A percentile compares a stretch with the other conserved stretches of the same genome.
Evolutionary conservation across 30 jellyfish, hydroid and myxozoan genomes (phyloP).

Genomic region (Aurelia sp.): DNA sequence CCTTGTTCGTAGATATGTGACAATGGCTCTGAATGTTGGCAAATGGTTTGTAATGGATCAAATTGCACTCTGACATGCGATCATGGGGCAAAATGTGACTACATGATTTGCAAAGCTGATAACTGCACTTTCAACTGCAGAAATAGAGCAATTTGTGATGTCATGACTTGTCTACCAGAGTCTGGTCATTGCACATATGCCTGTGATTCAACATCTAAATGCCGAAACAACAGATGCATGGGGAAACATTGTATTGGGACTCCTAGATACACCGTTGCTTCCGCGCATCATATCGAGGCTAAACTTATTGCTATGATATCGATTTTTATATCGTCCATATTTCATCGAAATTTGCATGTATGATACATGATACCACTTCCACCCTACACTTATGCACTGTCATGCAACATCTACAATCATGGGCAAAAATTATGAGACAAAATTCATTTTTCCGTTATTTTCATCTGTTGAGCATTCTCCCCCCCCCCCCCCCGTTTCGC

Average conservation of each 20-base stretch:
- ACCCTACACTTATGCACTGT: slow-evolving; percentile 22
- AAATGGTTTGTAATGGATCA: slow-evolving; percentile 58
- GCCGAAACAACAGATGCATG: slow-evolving; percentile 41
- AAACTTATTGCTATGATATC: neutral
- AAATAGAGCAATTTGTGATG: slow-evolving; percentile 48
- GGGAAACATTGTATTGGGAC: slow-evolving; percentile 56
- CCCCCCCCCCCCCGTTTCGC: too few relatives aligned
- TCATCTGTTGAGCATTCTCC: too few relatives aligned
- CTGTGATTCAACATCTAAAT: slow-evolving; percentile 47
- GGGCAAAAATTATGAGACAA: too few relatives aligned
- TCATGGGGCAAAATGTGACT: slow-evolving; percentile 29
- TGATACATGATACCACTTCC: too few relatives aligned
- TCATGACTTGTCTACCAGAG: slow-evolving; percentile 46
- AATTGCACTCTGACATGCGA: slow-evolving; percentile 51
- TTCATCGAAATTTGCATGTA: neutral
- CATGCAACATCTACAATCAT: slow-evolving; percentile 7
- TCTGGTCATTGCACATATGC: slow-evolving; percentile 31
- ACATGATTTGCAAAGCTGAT: slow-evolving; percentile 49
- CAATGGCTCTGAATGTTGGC: slow-evolving; percentile 67
- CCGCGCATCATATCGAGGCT: neutral
- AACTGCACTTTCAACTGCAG: slow-evolving; percentile 43
- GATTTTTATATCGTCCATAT: neutral
- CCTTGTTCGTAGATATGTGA: slow-evolving; percentile 18
- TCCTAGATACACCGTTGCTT: slow-evolving; percentile 3
- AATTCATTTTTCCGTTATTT: too few relatives aligned